Evolutionary conservation across 2,797 vertebrate species (phyloP).

Genomic region (Enteromius argenteus): DNA sequence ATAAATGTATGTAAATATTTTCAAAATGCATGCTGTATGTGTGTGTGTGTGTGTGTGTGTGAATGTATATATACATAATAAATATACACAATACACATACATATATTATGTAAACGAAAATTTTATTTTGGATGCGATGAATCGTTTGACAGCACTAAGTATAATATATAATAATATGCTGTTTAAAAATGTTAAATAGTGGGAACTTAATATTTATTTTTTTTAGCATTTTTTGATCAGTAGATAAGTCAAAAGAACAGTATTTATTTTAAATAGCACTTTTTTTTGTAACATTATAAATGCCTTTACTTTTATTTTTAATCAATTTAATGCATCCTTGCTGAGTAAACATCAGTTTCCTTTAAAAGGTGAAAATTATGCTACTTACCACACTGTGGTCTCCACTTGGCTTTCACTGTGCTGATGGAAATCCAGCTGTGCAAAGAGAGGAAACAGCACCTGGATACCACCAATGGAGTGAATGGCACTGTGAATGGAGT

Average conservation of each 20-base stretch:
- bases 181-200: neutral
- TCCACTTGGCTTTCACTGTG: conserved; percentile 86
- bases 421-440: conserved; percentile 91
- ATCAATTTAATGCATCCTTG: neutral
- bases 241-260: neutral
- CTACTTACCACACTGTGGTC: conserved; percentile 89
- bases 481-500: conserved; percentile 95
- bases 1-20: too few relatives aligned
- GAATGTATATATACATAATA: too few relatives aligned
- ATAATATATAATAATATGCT: neutral
- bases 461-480: conserved; percentile 97
- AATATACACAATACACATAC: too few relatives aligned
- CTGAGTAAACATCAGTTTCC: neutral
- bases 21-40: too few relatives aligned
- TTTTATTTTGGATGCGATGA: too few relatives aligned
- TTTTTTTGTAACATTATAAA: neutral
- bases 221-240: neutral
- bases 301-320: neutral
- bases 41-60: too few relatives aligned
- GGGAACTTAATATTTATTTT: neutral
- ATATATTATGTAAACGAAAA: too few relatives aligned
- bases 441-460: conserved; percentile 95
- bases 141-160: too few relatives aligned
- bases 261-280: neutral
- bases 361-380: neutral